phyloP scores from a whole-genome alignment of 2,113 vertebrate species.

The Phalacrocorax pelagicus region DNA sequence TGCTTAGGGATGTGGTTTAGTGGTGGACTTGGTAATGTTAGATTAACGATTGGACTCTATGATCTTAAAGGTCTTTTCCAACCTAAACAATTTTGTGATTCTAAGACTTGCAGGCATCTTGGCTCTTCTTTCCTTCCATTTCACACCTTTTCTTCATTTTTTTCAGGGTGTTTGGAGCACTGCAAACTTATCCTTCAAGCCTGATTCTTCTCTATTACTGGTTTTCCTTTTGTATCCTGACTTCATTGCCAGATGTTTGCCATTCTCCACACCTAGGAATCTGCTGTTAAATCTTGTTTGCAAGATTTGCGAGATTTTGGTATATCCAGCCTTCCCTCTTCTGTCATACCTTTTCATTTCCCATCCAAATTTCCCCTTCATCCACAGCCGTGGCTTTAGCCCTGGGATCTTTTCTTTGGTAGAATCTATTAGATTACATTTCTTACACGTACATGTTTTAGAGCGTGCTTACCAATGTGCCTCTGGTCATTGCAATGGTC shows the following conservation, averaged over 20 bases:
- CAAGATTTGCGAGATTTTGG: not conserved
- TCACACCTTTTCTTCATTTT: not conserved
- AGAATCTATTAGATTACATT: not conserved
- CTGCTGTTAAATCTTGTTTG: not conserved
- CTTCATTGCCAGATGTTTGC: not conserved
- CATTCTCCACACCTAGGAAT: not conserved
- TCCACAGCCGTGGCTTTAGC: not conserved
- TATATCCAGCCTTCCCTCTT: not conserved
- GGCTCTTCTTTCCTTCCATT: not conserved
- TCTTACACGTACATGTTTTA: not conserved
- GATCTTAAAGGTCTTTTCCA: not conserved
- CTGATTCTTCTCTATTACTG: not conserved
- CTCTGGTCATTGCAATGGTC: not conserved
- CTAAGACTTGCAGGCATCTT: not conserved
- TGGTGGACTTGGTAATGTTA: not conserved
- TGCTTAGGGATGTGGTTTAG: not conserved
- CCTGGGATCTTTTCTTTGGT: not conserved
- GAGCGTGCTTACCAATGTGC: not conserved
- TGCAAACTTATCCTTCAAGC: not conserved
- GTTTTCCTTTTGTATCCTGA: not conserved
- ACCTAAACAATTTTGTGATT: not conserved
- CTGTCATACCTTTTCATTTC: not conserved
- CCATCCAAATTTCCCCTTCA: not conserved
- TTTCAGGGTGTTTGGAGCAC: not conserved
- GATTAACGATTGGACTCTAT: not conserved